Conservation (phyloP, 2,888 invertebrate genomes). For the Acanthococcus lagerstroemiae region DNA sequence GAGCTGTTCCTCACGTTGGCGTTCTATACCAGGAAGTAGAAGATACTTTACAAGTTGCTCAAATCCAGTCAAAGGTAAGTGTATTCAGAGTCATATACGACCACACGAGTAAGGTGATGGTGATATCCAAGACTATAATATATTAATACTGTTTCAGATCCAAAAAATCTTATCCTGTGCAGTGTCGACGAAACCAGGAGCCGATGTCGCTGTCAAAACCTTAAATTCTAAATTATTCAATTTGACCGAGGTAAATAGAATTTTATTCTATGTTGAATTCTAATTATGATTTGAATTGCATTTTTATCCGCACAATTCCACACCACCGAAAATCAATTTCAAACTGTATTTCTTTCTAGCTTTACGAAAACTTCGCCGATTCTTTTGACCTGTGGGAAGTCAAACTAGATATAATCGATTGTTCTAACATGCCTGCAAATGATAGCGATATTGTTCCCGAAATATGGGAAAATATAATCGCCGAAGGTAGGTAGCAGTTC, state of each 20-base stretch:
- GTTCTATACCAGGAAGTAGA: conserved; percentile 79
- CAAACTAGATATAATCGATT: conserved; percentile 87
- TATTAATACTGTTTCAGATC: background rate
- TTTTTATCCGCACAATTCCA: too few relatives aligned
- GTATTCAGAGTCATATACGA: conserved; percentile 33
- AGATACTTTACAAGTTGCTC: conserved; percentile 85
- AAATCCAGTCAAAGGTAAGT: conserved; percentile 56
- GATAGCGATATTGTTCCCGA: conserved; percentile 63
- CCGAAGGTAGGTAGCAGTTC: conserved; percentile 41
- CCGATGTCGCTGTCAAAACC: conserved; percentile 51
- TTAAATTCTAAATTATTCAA: conserved; percentile 75
- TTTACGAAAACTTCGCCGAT: conserved; percentile 87
- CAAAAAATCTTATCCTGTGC: conserved; percentile 28
- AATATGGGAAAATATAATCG: conserved; percentile 80
- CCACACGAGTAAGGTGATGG: too few relatives aligned
- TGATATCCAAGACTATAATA: background rate
- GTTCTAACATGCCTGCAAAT: conserved; percentile 84
- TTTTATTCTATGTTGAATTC: conserved; percentile 32
- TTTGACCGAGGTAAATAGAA: conserved; percentile 60
- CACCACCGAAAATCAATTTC: background rate
- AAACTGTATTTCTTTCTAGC: conserved; percentile 48
- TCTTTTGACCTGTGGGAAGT: conserved; percentile 84
- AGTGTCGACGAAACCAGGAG: conserved; percentile 12
- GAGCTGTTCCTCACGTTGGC: conserved; percentile 53
- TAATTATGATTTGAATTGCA: too few relatives aligned